Percentiles rank a stretch among this genome's conserved stretches.
Evolutionary conservation across 1,140 invertebrate species (phyloP).

Genomic region (Ectropis grisescens): DNA sequence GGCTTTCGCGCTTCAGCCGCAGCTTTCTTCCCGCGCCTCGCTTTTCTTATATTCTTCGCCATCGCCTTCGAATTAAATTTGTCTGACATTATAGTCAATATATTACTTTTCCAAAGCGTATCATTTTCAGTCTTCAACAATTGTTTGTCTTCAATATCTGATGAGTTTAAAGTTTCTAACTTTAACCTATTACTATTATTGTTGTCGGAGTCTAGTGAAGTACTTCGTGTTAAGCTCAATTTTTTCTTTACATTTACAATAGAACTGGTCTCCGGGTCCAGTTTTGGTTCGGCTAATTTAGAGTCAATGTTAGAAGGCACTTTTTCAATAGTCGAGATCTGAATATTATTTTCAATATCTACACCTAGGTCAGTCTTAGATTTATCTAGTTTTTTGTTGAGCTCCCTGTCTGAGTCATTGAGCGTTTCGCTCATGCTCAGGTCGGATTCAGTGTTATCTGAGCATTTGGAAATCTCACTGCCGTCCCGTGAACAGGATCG

Average conservation of each 20-base stretch:
- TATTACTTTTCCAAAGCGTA: conserved; percentile 61
- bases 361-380: conserved; percentile 63
- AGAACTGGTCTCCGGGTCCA: conserved; percentile 44
- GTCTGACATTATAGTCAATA: conserved; percentile 63
- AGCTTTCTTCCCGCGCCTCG: conserved; percentile 45
- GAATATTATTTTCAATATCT: conserved; percentile 66
- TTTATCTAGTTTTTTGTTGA: conserved; percentile 66
- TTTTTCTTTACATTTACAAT: conserved; percentile 46
- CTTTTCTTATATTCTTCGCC: conserved; percentile 59
- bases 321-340: conserved; percentile 65
- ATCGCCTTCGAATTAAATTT: conserved; percentile 63
- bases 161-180: conserved; percentile 56
- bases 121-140: conserved; percentile 60
- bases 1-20: conserved; percentile 14
- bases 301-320: conserved; percentile 63
- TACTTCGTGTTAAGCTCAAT: conserved; percentile 65
- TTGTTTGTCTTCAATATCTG: conserved; percentile 55
- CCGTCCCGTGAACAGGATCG: conserved; percentile 72
- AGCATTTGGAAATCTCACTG: conserved; percentile 70
- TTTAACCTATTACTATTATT: conserved; percentile 68
- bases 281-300: conserved; percentile 47
- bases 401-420: conserved; percentile 59
- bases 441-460: conserved; percentile 73
- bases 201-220: conserved; percentile 65
- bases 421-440: conserved; percentile 72